phyloP scores from a whole-genome alignment of 1,140 invertebrate genomes.

The Caenorhabditis inopinata region DNA sequence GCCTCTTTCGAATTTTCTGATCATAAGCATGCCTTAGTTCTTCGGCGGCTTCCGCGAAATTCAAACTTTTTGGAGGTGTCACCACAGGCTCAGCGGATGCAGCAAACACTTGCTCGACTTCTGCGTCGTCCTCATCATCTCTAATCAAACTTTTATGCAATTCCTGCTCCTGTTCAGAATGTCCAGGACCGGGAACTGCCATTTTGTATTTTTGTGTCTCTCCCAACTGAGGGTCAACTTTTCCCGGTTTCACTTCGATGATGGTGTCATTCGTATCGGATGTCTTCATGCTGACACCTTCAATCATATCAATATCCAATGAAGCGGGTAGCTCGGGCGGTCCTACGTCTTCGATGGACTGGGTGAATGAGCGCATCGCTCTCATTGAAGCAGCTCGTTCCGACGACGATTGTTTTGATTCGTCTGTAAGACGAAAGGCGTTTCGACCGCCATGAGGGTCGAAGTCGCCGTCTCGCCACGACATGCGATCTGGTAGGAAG shows the following conservation, averaged over 20 bases:
- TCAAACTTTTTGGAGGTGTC: conserved; percentile 31
- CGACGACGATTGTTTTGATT: conserved; percentile 13
- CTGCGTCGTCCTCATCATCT: conserved; percentile 48
- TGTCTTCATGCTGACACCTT: conserved; percentile 35
- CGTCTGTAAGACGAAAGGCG: conserved; percentile 19
- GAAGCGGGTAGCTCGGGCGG: conserved; percentile 53
- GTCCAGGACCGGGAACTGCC: conserved; percentile 61
- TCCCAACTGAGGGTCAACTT: conserved; percentile 49
- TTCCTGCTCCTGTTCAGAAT: conserved; percentile 62
- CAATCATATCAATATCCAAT: conserved; percentile 55
- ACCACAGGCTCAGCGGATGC: conserved; percentile 23
- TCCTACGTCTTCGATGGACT: conserved; percentile 61
- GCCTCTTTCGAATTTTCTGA: conserved; percentile 37
- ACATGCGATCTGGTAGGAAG: not conserved
- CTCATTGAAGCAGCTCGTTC: conserved; percentile 39
- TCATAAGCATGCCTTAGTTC: conserved; percentile 3
- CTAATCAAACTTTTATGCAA: conserved; percentile 58
- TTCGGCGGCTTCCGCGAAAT: not conserved
- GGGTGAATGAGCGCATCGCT: conserved; percentile 63
- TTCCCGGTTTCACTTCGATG: conserved; percentile 55
- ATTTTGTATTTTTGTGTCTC: conserved; percentile 65
- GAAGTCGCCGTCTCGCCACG: conserved; percentile 18
- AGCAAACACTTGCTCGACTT: conserved; percentile 38
- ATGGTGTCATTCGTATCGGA: conserved; percentile 61
- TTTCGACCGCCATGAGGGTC: conserved; percentile 36